Conservation (phyloP, 1,140 invertebrate genomes). For the Camponotus floridanus region DNA sequence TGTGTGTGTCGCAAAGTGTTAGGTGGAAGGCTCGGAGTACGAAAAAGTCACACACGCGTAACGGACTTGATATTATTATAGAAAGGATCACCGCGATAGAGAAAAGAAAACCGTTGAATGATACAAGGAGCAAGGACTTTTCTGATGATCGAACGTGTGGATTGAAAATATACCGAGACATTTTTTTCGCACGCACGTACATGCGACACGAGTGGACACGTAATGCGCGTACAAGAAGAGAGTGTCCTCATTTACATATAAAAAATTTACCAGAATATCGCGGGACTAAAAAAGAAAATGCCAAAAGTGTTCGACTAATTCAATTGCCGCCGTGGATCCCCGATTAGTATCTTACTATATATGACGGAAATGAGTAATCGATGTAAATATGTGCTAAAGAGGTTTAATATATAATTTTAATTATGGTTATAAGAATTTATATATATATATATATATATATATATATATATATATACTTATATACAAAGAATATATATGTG, state of each 20-base stretch:
- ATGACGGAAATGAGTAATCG: constrained; percentile 63
- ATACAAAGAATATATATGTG: constrained; percentile 34
- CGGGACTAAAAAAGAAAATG: constrained; percentile 72
- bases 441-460: constrained; percentile 37
- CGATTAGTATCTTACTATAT: constrained; percentile 67
- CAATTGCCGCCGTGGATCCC: constrained; percentile 70
- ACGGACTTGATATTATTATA: constrained; percentile 24
- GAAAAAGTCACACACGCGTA: constrained; percentile 32
- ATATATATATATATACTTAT: constrained; percentile 15
- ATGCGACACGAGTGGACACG: neutral
- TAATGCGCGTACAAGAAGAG: constrained; percentile 37
- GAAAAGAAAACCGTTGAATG: neutral
- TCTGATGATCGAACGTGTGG: constrained; percentile 20
- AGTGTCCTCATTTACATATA: constrained; percentile 23
- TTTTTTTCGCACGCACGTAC: constrained; percentile 29
- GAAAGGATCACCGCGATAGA: neutral
- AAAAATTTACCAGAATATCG: constrained; percentile 58
- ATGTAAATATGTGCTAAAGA: constrained; percentile 65
- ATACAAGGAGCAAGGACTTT: constrained; percentile 20
- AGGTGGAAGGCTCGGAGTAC: constrained; percentile 38
- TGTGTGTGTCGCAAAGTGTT: constrained; percentile 16
- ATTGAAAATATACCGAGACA: constrained; percentile 3
- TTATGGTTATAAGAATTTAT: constrained; percentile 46
- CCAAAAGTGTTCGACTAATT: constrained; percentile 79
- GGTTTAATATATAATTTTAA: constrained; percentile 70